phyloP scores from a whole-genome alignment of 37 sponge, comb jelly and placozoan species.

The Ianthella basta region DNA sequence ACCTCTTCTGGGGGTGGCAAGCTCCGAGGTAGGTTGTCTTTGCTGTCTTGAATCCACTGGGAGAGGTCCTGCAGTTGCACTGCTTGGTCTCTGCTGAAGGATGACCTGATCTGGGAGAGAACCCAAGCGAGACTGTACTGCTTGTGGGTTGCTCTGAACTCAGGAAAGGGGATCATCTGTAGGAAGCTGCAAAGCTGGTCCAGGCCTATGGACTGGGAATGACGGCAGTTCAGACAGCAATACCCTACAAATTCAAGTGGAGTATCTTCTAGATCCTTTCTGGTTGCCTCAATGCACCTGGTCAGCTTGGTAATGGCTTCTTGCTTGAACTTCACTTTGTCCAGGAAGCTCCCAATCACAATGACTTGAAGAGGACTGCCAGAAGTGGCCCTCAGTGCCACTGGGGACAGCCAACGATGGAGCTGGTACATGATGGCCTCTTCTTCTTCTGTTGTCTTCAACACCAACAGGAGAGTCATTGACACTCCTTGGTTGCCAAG shows the following conservation, averaged over 20 bases:
- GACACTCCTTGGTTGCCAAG: not conserved
- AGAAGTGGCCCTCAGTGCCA: not conserved
- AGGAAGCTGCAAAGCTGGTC: not conserved
- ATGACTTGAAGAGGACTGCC: not conserved
- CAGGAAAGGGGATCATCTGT: not conserved
- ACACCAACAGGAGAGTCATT: conserved; percentile 2
- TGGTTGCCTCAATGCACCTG: not conserved
- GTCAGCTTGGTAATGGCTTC: conserved; percentile 1
- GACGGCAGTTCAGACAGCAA: conserved; percentile 11
- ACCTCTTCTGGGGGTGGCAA: conserved; percentile 3
- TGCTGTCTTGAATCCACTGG: not conserved
- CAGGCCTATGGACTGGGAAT: not conserved
- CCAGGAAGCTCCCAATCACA: conserved; percentile 13
- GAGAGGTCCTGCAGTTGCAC: not conserved
- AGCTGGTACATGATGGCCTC: not conserved
- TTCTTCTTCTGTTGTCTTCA: conserved; percentile 27
- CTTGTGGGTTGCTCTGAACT: not conserved
- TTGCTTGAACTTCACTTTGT: conserved; percentile 1
- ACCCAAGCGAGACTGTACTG: conserved; percentile 12
- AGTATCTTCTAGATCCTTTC: not conserved
- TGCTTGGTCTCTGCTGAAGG: not conserved
- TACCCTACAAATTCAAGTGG: not conserved
- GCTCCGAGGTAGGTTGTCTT: not conserved
- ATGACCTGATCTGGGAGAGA: not conserved
- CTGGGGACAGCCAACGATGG: conserved; percentile 13